Conservation (phyloP, 2,797 vertebrate species). For the Simalia tracyae region DNA sequence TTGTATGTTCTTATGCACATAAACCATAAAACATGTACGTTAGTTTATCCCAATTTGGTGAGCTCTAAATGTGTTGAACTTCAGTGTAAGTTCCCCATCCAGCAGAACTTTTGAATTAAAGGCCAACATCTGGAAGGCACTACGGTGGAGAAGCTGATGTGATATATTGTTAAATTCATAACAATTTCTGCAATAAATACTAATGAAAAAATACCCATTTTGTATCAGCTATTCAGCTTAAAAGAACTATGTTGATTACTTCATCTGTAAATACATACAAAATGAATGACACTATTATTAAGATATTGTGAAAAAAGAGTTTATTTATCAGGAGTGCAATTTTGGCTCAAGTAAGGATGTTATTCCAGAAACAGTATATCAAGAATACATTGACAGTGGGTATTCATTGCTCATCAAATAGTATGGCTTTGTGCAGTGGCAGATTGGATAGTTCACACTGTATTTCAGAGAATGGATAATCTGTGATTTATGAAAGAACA, state of each 20-base stretch:
- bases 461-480: neutral
- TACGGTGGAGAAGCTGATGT: neutral
- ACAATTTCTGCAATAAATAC: neutral
- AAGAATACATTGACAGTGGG: constrained; percentile 16
- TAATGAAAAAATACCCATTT: neutral
- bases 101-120: no score
- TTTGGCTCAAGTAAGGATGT: constrained; percentile 45
- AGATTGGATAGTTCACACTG: constrained; percentile 9
- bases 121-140: no score
- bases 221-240: neutral
- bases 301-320: constrained; percentile 38
- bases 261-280: neutral
- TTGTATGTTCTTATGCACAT: accelerated
- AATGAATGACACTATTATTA: neutral
- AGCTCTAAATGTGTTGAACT: no score
- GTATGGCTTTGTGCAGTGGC: neutral
- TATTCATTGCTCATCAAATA: neutral
- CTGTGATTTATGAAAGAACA: constrained; percentile 27
- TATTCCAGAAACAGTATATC: constrained; percentile 22
- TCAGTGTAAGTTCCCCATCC: no score
- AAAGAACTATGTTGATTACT: neutral
- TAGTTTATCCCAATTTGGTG: no score
- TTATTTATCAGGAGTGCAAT: constrained; percentile 56
- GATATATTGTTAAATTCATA: constrained; percentile 1
- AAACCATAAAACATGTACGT: accelerated